Evolutionary conservation across 2,113 vertebrate species (phyloP).

Genomic region (Motacilla tschutschensis): DNA sequence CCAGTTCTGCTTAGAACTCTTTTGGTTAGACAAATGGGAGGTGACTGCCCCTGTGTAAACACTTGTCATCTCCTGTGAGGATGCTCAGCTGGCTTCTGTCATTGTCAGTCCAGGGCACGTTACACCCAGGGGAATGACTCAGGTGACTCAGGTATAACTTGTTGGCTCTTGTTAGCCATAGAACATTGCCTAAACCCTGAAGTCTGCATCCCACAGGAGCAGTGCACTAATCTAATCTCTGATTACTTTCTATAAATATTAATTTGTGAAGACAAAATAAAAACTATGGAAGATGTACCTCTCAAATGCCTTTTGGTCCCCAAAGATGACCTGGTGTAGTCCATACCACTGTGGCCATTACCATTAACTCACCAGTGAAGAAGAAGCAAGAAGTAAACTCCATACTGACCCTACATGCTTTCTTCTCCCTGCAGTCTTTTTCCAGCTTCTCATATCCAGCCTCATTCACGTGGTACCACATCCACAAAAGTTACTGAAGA

Average conservation of each 20-base stretch:
- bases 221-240: background rate
- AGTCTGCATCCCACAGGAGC: background rate
- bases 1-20: background rate
- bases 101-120: background rate
- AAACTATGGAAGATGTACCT: background rate
- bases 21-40: background rate
- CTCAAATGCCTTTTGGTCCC: background rate
- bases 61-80: background rate
- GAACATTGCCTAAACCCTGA: background rate
- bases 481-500: background rate
- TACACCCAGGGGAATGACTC: conserved; percentile 22
- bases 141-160: conserved; percentile 34
- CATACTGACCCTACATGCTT: background rate
- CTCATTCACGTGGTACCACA: background rate
- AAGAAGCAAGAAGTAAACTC: background rate
- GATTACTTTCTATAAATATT: conserved; percentile 1
- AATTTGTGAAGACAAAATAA: background rate
- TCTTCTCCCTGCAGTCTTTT: background rate
- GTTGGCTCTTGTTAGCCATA: conserved; percentile 31
- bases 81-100: background rate
- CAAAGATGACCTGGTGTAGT: background rate
- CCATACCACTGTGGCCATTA: background rate
- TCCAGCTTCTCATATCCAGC: background rate
- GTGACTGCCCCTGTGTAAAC: background rate
- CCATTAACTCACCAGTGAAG: background rate